These are phyloP conservation scores for Spatula versicolor DNA, from an alignment of 2,797 vertebrate genomes.

Conservation along the genomic window DNA sequence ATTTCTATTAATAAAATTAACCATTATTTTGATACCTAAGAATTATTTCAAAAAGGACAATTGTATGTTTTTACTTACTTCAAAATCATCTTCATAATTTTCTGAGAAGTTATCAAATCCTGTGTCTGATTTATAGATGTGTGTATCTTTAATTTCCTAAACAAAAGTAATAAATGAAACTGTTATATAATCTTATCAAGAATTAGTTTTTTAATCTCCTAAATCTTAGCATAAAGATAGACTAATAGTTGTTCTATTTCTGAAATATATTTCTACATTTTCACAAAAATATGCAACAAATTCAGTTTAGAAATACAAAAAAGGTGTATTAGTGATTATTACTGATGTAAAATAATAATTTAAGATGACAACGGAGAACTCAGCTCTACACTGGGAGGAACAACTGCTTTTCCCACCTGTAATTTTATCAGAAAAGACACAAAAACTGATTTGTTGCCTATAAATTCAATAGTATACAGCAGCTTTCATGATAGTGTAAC, in stretches of 20 bases:
- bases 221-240: neutral
- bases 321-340: neutral
- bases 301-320: neutral
- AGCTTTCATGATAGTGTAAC: neutral
- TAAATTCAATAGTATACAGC: neutral
- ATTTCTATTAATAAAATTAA: neutral
- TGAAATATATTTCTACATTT: neutral
- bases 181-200: neutral
- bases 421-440: neutral
- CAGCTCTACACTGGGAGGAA: neutral
- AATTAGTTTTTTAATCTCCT: neutral
- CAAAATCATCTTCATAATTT: constrained; percentile 93
- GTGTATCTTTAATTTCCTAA: constrained; percentile 75
- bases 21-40: neutral
- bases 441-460: neutral
- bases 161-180: neutral
- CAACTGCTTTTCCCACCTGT: neutral
- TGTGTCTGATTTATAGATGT: constrained; percentile 41
- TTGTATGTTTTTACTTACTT: constrained; percentile 78
- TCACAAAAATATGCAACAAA: neutral
- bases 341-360: neutral
- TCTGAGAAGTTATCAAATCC: constrained; percentile 61
- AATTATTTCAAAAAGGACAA: constrained; percentile 3
- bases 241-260: neutral
- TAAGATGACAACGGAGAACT: neutral